A percentile compares a stretch with the other conserved stretches of the same genome.
phyloP scores from a whole-genome alignment of 2,888 invertebrate genomes.

The Chalcis sispes region DNA sequence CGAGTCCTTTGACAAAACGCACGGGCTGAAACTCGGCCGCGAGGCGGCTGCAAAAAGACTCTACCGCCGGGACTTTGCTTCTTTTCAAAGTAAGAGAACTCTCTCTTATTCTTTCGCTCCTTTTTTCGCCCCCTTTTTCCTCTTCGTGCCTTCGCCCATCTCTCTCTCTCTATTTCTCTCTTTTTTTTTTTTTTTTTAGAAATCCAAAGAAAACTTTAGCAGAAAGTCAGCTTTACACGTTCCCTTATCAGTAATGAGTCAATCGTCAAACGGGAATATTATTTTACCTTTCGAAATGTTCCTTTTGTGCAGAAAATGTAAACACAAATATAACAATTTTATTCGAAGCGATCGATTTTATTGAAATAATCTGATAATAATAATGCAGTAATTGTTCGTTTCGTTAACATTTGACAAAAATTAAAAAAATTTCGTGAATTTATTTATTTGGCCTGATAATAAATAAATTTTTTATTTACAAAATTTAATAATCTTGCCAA shows the following conservation, averaged over 20 bases:
- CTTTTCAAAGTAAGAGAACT: constrained; percentile 48
- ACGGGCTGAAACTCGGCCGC: constrained; percentile 40
- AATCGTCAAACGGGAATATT: not conserved
- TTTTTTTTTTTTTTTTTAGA: not conserved
- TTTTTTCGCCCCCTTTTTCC: not conserved
- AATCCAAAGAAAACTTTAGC: constrained; percentile 16
- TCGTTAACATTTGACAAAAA: too few species aligned
- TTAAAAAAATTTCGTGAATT: too few species aligned
- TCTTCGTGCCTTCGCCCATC: not conserved
- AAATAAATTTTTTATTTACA: not conserved
- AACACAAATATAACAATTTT: too few species aligned
- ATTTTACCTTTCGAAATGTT: too few species aligned
- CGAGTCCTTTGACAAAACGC: constrained; percentile 52
- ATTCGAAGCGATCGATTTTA: too few species aligned
- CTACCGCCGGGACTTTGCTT: constrained; percentile 48
- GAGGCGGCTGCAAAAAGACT: constrained; percentile 49
- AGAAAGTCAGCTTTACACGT: not conserved
- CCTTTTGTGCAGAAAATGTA: too few species aligned
- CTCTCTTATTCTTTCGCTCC: constrained; percentile 10
- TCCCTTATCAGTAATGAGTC: constrained; percentile 24
- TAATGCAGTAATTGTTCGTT: too few species aligned
- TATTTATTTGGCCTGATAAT: too few species aligned
- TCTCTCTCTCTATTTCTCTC: constrained; percentile 2
- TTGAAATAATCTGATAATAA: too few species aligned
- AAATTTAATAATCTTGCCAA: constrained; percentile 4